A percentile compares a stretch with the other conserved stretches of the same genome.
phyloP scores from a whole-genome alignment of 2,113 vertebrate species.

The Crotalus helleri region DNA sequence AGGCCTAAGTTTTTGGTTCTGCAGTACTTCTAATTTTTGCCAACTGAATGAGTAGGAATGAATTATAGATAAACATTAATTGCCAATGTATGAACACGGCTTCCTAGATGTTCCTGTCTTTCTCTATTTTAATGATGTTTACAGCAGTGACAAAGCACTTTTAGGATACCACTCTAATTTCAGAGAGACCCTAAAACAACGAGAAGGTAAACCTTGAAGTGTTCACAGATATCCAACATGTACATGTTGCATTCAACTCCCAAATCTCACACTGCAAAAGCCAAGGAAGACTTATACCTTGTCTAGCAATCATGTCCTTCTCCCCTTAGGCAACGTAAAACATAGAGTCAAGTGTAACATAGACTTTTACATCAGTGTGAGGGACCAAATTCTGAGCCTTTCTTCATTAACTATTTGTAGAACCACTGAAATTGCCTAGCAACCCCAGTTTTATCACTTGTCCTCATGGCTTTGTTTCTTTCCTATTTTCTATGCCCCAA shows the following conservation, averaged over 20 bases:
- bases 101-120: neutral
- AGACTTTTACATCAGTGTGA: neutral
- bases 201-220: too few relatives aligned
- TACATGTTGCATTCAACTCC: neutral
- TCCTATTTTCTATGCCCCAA: neutral
- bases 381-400: neutral
- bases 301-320: neutral
- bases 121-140: neutral
- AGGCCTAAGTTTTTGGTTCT: neutral
- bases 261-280: neutral
- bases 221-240: neutral
- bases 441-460: neutral
- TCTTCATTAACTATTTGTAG: neutral
- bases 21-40: neutral
- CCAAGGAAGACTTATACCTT: too few relatives aligned
- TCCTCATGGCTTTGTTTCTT: neutral
- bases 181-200: neutral
- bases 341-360: neutral
- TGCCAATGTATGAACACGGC: constrained; percentile 15
- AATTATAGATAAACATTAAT: constrained; percentile 39
- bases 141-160: constrained; percentile 20
- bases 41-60: constrained; percentile 14
- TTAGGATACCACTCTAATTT: neutral
- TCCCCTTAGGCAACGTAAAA: neutral
- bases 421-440: neutral